These are phyloP conservation scores for Agonopterix alstromeriana DNA, from an alignment of 2,888 invertebrate genomes.

Conservation along the genomic window DNA sequence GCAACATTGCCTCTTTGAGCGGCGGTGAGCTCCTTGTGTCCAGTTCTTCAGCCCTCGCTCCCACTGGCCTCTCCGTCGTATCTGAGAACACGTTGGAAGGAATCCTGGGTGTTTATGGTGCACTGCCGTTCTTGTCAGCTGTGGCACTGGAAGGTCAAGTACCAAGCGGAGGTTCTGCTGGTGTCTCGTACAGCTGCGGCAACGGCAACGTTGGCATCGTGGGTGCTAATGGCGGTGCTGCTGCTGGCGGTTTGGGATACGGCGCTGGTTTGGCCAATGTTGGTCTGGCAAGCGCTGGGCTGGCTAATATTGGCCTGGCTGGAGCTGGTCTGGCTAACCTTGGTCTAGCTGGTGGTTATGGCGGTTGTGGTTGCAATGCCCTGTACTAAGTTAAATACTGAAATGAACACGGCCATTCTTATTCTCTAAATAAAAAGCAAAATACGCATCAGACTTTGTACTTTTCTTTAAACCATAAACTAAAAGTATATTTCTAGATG, in stretches of 20 bases:
- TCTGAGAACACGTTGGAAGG: conserved; percentile 29
- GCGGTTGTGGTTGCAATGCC: neutral
- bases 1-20: conserved; percentile 11
- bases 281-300: neutral
- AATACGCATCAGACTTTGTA: too few species aligned
- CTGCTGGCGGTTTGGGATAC: neutral
- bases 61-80: conserved; percentile 27
- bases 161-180: conserved; percentile 29
- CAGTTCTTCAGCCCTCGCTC: conserved; percentile 29
- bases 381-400: neutral
- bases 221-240: too few species aligned
- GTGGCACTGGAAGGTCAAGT: conserved; percentile 24
- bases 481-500: too few species aligned
- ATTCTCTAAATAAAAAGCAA: too few species aligned
- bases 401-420: too few species aligned
- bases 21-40: conserved; percentile 24
- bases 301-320: conserved; percentile 13
- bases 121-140: conserved; percentile 24
- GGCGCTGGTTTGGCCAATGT: neutral
- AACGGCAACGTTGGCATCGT: conserved; percentile 14
- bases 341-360: too few species aligned
- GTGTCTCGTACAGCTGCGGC: conserved; percentile 36
- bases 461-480: too few species aligned
- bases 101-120: conserved; percentile 17
- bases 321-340: neutral